A percentile compares a stretch with the other conserved stretches of the same genome.
Conservation (phyloP, 2,888 invertebrate species). For the Drosophila trichaetosa region DNA sequence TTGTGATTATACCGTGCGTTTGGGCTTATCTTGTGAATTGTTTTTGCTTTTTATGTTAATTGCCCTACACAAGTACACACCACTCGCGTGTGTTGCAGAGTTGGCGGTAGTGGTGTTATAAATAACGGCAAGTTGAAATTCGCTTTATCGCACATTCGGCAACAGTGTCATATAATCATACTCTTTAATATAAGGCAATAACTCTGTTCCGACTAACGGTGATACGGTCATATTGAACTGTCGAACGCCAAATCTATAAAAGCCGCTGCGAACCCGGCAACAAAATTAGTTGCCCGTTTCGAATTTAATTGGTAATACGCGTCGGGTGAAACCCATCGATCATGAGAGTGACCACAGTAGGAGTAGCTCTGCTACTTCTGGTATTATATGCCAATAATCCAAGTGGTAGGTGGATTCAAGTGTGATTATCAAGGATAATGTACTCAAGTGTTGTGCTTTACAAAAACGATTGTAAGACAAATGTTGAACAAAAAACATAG, state of each 20-base stretch:
- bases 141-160: constrained; percentile 69
- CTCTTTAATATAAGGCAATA: constrained; percentile 68
- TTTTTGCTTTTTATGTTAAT: constrained; percentile 61
- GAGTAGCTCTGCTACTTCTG: constrained; percentile 75
- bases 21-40: constrained; percentile 59
- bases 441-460: constrained; percentile 17
- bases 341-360: constrained; percentile 74
- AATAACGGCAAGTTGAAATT: constrained; percentile 57
- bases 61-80: constrained; percentile 14
- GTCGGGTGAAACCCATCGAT: constrained; percentile 57
- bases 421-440: constrained; percentile 21
- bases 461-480: neutral
- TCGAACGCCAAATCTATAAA: constrained; percentile 75
- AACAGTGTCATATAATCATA: constrained; percentile 62
- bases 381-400: constrained; percentile 64
- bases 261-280: constrained; percentile 45
- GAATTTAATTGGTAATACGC: constrained; percentile 69
- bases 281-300: constrained; percentile 75
- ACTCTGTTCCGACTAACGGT: constrained; percentile 24
- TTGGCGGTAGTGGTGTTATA: constrained; percentile 45
- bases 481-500: too few species aligned
- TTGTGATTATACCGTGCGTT: constrained; percentile 37
- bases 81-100: neutral
- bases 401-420: constrained; percentile 75
- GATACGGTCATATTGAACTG: constrained; percentile 40